These are phyloP conservation scores for Heteractis magnifica DNA, from an alignment of 92 coral and sea anemone genomes.

Conservation along the genomic window DNA sequence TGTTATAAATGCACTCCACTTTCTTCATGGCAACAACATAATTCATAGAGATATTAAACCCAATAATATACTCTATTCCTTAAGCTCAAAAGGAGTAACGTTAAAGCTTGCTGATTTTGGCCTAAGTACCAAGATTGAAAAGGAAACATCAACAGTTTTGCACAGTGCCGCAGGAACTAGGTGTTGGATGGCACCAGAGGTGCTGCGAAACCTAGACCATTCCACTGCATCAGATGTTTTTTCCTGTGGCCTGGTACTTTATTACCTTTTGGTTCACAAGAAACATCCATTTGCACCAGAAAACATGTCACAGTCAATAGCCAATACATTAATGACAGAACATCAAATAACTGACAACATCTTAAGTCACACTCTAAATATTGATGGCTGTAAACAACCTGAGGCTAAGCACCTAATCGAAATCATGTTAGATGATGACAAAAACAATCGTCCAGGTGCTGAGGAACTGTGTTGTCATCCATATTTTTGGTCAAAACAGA, in stretches of 20 bases:
- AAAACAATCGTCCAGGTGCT: slow-evolving; percentile 15
- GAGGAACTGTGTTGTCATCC: slow-evolving; percentile 14
- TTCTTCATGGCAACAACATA: slow-evolving; percentile 29
- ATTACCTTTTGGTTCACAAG: slow-evolving; percentile 21
- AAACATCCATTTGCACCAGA: slow-evolving; percentile 32
- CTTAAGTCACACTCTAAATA: neutral
- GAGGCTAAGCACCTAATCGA: slow-evolving; percentile 31
- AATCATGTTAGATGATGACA: neutral
- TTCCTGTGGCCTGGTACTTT: slow-evolving; percentile 33
- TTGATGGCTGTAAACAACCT: neutral
- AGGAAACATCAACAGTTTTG: neutral
- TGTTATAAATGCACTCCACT: slow-evolving; percentile 26
- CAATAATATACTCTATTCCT: slow-evolving; percentile 46
- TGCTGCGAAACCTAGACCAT: neutral
- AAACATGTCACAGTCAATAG: neutral
- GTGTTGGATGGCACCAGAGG: slow-evolving; percentile 45
- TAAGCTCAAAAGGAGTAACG: slow-evolving; percentile 7
- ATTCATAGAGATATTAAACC: slow-evolving; percentile 60
- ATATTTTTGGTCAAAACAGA: slow-evolving; percentile 43
- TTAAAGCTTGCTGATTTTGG: slow-evolving; percentile 45
- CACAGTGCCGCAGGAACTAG: slow-evolving; percentile 9
- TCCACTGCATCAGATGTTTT: slow-evolving; percentile 29
- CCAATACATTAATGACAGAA: neutral
- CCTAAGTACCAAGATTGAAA: slow-evolving; percentile 19
- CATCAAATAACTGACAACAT: slow-evolving; percentile 23